phyloP scores from a whole-genome alignment of 30 jellyfish, hydroid and myxozoan species.

The Aurelia aurita complex sp. Pacific region DNA sequence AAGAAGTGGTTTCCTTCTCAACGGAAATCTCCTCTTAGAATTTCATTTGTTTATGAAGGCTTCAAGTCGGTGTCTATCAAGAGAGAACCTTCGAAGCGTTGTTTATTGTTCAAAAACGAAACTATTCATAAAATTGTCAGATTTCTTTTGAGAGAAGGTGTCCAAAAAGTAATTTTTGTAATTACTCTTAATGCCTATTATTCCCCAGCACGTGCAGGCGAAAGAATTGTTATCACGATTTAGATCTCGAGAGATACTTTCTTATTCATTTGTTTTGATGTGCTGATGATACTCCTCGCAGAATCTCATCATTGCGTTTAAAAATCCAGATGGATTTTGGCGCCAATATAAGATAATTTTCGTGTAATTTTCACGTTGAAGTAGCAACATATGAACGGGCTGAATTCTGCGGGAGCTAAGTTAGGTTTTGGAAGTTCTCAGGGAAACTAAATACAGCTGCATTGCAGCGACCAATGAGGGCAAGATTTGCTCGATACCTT shows the following conservation, averaged over 20 bases:
- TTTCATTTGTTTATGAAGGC: constrained; percentile 13
- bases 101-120: too few relatives aligned
- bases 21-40: constrained; percentile 71
- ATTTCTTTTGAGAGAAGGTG: background rate
- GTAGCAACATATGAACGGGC: background rate
- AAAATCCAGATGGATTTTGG: constrained; percentile 49
- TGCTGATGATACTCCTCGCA: background rate
- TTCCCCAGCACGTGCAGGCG: constrained; percentile 20
- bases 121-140: too few relatives aligned
- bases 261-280: background rate
- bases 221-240: constrained; percentile 10
- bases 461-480: constrained; percentile 64
- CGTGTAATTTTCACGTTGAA: background rate
- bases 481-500: constrained; percentile 69
- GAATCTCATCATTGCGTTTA: background rate
- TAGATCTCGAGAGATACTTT: constrained; percentile 10
- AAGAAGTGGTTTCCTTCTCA: constrained; percentile 54
- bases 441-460: constrained; percentile 80
- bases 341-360: constrained; percentile 40
- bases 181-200: background rate
- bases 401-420: background rate
- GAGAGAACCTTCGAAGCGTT: too few relatives aligned
- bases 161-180: background rate
- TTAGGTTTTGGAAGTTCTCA: constrained; percentile 12
- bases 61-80: too few relatives aligned